phyloP scores from a whole-genome alignment of 2,888 invertebrate genomes.

The Nezara viridula region DNA sequence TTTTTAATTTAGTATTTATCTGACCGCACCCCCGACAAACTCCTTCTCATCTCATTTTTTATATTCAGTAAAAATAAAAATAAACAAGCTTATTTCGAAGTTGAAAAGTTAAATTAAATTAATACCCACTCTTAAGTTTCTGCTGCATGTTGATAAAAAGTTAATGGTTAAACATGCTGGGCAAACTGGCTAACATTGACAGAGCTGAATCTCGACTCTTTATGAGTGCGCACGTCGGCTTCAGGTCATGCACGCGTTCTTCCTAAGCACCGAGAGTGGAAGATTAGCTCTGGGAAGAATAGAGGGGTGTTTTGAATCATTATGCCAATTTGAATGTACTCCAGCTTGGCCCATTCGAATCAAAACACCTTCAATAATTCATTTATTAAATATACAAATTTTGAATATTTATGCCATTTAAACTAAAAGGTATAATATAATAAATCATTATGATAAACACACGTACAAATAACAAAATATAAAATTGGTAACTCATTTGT shows the following conservation, averaged over 20 bases:
- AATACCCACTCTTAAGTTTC: neutral
- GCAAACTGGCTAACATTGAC: neutral
- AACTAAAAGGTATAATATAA: too few species aligned
- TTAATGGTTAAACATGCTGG: neutral
- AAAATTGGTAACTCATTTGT: too few species aligned
- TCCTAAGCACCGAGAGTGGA: neutral
- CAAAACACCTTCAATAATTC: neutral
- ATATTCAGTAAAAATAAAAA: too few species aligned
- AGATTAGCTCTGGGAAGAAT: neutral
- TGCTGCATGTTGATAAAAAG: neutral
- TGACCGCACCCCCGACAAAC: too few species aligned
- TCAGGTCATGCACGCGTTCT: slow-evolving; percentile 11
- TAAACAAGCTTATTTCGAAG: too few species aligned
- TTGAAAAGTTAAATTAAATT: too few species aligned
- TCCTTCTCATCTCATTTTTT: too few species aligned
- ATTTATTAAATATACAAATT: too few species aligned
- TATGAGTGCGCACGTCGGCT: neutral
- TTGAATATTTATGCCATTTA: too few species aligned
- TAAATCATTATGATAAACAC: too few species aligned
- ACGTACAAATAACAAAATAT: too few species aligned
- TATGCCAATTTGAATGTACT: neutral
- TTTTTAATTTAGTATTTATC: too few species aligned
- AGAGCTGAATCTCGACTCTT: neutral
- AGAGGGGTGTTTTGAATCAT: neutral
- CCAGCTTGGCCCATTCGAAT: neutral